Percentiles rank a stretch among this genome's conserved stretches.
These are phyloP conservation scores for Macrochelys suwanniensis DNA, from an alignment of 2,797 vertebrate species.

Conservation along the genomic window DNA sequence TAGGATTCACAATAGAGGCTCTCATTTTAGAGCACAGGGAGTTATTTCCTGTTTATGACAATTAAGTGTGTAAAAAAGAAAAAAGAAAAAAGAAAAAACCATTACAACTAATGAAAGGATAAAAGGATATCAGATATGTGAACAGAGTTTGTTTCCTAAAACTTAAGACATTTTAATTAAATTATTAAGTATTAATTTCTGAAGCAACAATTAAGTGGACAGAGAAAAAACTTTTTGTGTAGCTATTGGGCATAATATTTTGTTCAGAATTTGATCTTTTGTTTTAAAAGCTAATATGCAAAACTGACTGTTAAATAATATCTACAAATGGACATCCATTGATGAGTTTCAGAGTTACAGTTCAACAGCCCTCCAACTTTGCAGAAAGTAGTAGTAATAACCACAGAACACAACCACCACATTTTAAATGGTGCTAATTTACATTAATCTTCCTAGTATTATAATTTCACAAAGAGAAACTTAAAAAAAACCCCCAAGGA, in stretches of 20 bases:
- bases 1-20: conserved; percentile 28
- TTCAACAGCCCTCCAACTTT: background rate
- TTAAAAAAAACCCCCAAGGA: background rate
- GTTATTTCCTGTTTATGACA: background rate
- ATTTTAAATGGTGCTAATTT: background rate
- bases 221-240: background rate
- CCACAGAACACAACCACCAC: background rate
- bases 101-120: background rate
- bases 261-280: background rate
- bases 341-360: background rate
- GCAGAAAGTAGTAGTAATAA: background rate
- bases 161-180: background rate
- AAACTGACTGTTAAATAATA: background rate
- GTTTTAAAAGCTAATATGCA: background rate
- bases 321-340: background rate
- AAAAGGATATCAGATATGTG: background rate
- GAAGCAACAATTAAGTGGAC: background rate
- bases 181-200: background rate
- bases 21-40: conserved; percentile 6
- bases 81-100: background rate
- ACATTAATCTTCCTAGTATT: background rate
- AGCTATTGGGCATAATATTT: background rate
- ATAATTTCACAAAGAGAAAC: background rate
- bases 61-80: background rate
- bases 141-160: background rate